Evolutionary conservation across 2,797 vertebrate species (phyloP), one percentile per base, ranked within the genome.

Genomic region (Diplodus sargus): DNA sequence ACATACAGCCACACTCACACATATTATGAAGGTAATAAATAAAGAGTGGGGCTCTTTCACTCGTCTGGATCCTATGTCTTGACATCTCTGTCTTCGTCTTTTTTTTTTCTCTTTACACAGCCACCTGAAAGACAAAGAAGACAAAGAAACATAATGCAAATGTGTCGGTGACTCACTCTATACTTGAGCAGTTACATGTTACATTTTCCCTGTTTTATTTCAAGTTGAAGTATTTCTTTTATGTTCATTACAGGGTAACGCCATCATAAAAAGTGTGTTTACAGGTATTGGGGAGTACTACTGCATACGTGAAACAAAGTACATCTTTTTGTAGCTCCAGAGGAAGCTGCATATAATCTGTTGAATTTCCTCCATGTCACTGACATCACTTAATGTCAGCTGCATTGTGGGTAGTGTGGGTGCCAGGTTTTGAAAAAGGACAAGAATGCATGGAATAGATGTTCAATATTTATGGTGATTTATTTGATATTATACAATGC

Each of bases 1-100:
- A 57, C 77, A 72, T 61, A 56, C 45, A 54, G 60, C 16, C 74
- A 20, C 65, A 1, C 74, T 34, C 85, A 64, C 76, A 74, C 70
- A 15, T 48, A 42, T 66, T 67, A 63, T 85, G 77, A 96, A 94
- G 92, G 89, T 93, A 95, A 95, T 91, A 96, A 93, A 90, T 91
- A 94, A 95, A 91, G 88, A 95, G 92, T 91, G 80, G 92, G 81
- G 84, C 84, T 85, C 76, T 89, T 85, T 81, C 80, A 76, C 88
- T 87, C 69, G 34, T 83, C 53, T 83, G 84, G 67, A 77, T 90
- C 73, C 83, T 90, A 87, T 28, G 48, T 39, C 69, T 87, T 86
- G 74, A 65, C 79, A 74, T 78, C 84, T 85, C 67, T 63, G 69
- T 86, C 88, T 85, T 88, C 85, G 18, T 74, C 53, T 72, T 76